Evolutionary conservation across 2,888 invertebrate species (phyloP).

Genomic region (Miltochrista miniata): DNA sequence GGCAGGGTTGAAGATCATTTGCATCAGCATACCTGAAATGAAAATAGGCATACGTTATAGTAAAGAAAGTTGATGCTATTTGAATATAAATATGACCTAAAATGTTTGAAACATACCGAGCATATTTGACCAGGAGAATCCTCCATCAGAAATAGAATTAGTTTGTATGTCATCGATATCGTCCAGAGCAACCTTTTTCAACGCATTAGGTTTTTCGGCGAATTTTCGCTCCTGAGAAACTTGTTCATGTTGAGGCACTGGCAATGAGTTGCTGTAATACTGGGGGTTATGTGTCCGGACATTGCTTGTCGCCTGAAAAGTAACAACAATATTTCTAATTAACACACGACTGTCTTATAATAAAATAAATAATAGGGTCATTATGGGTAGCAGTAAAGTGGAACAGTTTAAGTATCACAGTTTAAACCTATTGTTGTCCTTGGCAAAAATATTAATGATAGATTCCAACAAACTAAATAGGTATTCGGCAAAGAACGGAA

Average conservation of each 20-base stretch:
- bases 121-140: conserved; percentile 95
- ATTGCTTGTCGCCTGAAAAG: conserved; percentile 70
- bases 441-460: too few species aligned
- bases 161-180: conserved; percentile 92
- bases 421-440: too few species aligned
- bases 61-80: neutral
- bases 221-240: conserved; percentile 88
- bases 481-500: too few species aligned
- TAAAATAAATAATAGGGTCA: too few species aligned
- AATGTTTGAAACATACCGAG: conserved; percentile 76
- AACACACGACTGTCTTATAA: neutral
- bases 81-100: neutral
- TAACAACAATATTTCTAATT: neutral
- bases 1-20: conserved; percentile 91
- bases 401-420: neutral
- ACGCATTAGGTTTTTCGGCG: conserved; percentile 94
- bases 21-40: conserved; percentile 85
- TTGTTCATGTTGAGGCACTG: conserved; percentile 60
- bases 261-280: conserved; percentile 76
- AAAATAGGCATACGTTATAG: neutral
- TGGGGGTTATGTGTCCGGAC: conserved; percentile 76
- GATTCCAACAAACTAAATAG: too few species aligned
- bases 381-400: neutral
- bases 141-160: conserved; percentile 90
- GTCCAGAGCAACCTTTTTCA: conserved; percentile 93